phyloP scores from a whole-genome alignment of 2,113 vertebrate genomes.

The Lagenorhynchus albirostris region DNA sequence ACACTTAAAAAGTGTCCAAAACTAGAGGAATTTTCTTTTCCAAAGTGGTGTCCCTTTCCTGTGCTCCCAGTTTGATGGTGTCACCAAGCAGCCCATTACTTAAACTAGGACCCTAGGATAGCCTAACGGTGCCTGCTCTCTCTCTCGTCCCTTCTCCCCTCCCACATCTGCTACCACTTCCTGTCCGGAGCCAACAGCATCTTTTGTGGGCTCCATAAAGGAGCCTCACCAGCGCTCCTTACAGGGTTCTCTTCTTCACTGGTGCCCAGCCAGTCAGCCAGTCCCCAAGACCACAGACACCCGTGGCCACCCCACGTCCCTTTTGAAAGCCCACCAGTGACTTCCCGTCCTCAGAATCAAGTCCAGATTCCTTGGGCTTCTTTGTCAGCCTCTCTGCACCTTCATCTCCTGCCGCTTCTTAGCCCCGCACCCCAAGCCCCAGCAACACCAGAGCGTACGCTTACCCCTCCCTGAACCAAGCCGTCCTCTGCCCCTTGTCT shows the following conservation, averaged over 20 bases:
- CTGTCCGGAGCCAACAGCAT: background rate
- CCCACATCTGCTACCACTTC: background rate
- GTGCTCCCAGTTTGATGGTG: background rate
- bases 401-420: background rate
- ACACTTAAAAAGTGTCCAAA: background rate
- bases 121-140: accelerated
- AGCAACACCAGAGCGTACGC: background rate
- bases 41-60: background rate
- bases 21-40: background rate
- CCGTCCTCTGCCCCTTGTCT: background rate
- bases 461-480: background rate
- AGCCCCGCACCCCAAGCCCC: background rate
- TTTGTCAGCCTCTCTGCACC: background rate
- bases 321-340: background rate
- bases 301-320: accelerated
- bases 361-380: background rate
- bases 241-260: accelerated
- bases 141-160: too few species aligned
- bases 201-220: accelerated
- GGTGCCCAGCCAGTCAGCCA: too few species aligned
- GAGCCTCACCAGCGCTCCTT: background rate
- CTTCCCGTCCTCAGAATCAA: background rate
- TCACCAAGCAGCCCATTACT: background rate
- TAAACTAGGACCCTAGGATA: background rate
- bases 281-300: background rate